These are phyloP conservation scores for Paramisgurnus dabryanus DNA, from an alignment of 2,113 vertebrate genomes.

Conservation along the genomic window DNA sequence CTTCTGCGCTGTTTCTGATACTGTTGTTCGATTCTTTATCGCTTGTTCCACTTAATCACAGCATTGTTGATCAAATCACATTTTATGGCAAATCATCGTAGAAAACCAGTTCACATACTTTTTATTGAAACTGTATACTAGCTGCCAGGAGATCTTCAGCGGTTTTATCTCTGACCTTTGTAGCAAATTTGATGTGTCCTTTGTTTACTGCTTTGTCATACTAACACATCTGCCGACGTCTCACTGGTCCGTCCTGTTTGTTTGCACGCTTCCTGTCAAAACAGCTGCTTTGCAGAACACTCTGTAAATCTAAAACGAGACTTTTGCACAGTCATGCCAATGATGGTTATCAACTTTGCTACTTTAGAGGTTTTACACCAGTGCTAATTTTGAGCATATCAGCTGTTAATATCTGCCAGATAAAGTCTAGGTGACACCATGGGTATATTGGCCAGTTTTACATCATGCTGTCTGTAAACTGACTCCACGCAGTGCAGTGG, in stretches of 20 bases:
- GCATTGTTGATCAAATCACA: too few species aligned
- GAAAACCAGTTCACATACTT: too few species aligned
- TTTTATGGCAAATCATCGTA: too few species aligned
- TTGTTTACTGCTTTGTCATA: not conserved
- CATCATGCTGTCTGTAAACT: not conserved
- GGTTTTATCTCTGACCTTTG: not conserved
- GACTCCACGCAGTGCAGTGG: not conserved
- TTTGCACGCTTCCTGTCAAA: not conserved
- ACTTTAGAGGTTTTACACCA: not conserved
- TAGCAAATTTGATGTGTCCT: not conserved
- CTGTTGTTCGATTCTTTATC: too few species aligned
- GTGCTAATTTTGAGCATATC: not conserved
- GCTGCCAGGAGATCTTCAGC: not conserved
- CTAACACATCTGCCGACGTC: not conserved
- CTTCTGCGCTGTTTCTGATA: too few species aligned
- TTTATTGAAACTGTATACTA: not conserved
- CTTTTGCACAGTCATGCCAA: not conserved
- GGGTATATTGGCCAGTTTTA: not conserved
- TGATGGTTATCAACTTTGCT: not conserved
- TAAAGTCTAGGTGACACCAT: not conserved
- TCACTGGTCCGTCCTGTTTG: constrained; percentile 7
- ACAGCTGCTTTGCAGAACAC: not conserved
- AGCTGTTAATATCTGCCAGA: not conserved
- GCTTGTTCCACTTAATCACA: too few species aligned
- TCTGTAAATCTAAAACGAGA: not conserved